Evolutionary conservation across 2,113 vertebrate genomes (phyloP).

Genomic region (Dicrurus megarhynchus): DNA sequence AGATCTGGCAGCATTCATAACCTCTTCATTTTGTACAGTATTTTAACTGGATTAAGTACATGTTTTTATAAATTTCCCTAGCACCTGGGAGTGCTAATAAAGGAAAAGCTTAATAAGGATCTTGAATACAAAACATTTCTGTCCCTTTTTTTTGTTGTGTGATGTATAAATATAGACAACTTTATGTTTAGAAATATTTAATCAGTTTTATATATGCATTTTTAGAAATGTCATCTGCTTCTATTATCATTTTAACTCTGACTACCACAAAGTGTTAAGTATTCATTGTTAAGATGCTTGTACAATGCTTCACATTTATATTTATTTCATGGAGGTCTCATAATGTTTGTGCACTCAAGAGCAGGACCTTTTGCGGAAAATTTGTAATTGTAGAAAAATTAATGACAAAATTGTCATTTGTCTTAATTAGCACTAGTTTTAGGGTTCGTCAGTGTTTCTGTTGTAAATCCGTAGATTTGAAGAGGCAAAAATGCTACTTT

Average conservation of each 20-base stretch:
- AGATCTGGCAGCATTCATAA: conserved; percentile 77
- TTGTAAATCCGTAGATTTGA: background rate
- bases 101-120: conserved; percentile 68
- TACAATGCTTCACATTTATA: conserved; percentile 50
- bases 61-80: conserved; percentile 75
- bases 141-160: conserved; percentile 61
- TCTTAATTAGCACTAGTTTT: background rate
- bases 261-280: conserved; percentile 56
- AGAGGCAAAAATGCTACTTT: background rate
- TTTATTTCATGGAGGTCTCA: conserved; percentile 65
- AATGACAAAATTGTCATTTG: background rate
- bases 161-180: conserved; percentile 64
- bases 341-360: conserved; percentile 54
- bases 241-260: conserved; percentile 62
- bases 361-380: background rate
- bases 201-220: conserved; percentile 67
- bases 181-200: conserved; percentile 68
- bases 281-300: conserved; percentile 59
- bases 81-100: conserved; percentile 74
- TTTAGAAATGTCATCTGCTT: conserved; percentile 64
- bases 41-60: conserved; percentile 84
- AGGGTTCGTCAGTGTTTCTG: background rate
- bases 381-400: background rate
- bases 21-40: conserved; percentile 75
- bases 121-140: conserved; percentile 71